Evolutionary conservation across 2,888 invertebrate genomes (phyloP).

Genomic region (Frankliniella fusca): DNA sequence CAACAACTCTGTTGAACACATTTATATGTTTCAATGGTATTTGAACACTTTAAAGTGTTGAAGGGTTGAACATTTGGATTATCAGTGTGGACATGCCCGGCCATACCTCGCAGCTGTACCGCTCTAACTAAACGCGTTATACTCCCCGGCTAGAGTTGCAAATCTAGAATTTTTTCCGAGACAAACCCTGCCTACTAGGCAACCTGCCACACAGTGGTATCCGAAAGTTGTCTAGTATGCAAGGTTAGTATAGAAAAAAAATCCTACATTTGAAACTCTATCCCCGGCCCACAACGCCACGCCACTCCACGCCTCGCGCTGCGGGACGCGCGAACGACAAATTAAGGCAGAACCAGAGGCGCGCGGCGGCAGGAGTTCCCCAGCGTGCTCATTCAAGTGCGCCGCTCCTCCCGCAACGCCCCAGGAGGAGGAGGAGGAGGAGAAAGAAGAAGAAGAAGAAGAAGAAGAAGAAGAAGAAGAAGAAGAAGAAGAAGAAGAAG

Average conservation of each 20-base stretch:
- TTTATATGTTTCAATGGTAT: too few relatives aligned
- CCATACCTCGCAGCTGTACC: background rate
- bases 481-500: background rate
- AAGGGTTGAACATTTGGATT: too few relatives aligned
- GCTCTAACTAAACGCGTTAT: background rate
- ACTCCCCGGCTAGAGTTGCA: too few relatives aligned
- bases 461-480: background rate
- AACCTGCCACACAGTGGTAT: too few relatives aligned
- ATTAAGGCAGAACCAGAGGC: background rate
- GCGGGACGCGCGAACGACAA: background rate
- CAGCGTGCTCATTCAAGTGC: background rate
- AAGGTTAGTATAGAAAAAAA: too few relatives aligned
- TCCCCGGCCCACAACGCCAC: background rate
- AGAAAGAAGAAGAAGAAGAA: background rate
- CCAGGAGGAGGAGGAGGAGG: background rate
- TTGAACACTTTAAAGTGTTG: too few relatives aligned
- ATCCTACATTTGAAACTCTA: too few relatives aligned
- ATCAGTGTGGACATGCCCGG: too few relatives aligned
- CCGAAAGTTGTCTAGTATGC: too few relatives aligned
- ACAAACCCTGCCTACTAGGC: too few relatives aligned
- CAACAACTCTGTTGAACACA: too few relatives aligned
- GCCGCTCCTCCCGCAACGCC: background rate
- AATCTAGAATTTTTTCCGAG: too few relatives aligned
- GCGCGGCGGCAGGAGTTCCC: background rate
- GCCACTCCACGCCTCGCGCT: background rate